These are phyloP conservation scores for Uria lomvia DNA, from an alignment of 2,113 vertebrate genomes.

Conservation along the genomic window DNA sequence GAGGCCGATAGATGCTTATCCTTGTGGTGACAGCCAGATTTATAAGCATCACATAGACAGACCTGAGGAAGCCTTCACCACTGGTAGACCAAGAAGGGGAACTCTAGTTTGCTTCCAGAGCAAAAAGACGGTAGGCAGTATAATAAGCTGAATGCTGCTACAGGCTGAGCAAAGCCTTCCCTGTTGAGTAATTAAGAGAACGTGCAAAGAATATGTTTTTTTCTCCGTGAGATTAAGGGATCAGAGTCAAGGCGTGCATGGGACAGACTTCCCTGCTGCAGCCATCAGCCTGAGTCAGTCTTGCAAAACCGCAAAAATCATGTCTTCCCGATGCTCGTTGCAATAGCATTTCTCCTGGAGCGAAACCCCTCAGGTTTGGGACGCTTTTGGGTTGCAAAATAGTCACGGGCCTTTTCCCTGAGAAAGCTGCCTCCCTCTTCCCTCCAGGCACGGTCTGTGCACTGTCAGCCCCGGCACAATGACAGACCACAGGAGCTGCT, in stretches of 20 bases:
- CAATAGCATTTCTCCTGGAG: fast-evolving
- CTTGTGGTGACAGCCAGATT: background rate
- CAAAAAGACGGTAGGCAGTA: background rate
- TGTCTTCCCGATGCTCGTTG: fast-evolving
- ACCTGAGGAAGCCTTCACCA: background rate
- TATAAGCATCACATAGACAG: fast-evolving
- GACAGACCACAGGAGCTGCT: background rate
- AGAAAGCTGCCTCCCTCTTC: background rate
- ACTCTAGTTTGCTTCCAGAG: background rate
- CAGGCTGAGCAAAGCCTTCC: background rate
- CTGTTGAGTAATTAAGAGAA: background rate
- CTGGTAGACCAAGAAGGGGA: background rate
- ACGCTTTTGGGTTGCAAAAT: background rate
- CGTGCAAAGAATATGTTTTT: background rate
- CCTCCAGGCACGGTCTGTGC: background rate
- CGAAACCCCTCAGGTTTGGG: background rate
- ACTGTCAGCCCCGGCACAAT: background rate
- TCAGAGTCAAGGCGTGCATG: background rate
- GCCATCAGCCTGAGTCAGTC: fast-evolving
- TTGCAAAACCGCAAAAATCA: background rate
- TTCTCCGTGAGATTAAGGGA: background rate
- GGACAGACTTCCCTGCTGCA: background rate
- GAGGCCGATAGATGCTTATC: background rate
- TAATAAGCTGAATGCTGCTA: background rate
- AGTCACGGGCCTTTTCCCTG: background rate